These are phyloP conservation scores for Dendropsophus ebraccatus DNA, from an alignment of 2,113 vertebrate genomes.

Conservation along the genomic window DNA sequence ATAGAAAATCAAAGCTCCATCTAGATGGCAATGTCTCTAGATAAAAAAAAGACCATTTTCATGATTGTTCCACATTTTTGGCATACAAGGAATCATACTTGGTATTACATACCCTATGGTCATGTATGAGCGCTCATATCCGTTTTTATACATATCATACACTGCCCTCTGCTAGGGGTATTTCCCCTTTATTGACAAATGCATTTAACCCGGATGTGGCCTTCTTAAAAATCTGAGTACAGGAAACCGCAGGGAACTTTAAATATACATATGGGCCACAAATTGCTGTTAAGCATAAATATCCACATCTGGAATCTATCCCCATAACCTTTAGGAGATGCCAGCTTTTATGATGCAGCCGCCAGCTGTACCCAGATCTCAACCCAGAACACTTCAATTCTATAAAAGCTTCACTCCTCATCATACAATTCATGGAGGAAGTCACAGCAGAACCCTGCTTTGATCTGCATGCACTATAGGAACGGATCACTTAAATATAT, in stretches of 20 bases:
- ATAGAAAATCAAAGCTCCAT: no score
- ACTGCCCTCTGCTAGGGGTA: neutral
- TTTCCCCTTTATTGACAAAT: neutral
- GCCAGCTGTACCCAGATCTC: conserved; percentile 28
- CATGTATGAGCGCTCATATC: neutral
- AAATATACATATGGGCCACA: neutral
- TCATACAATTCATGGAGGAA: neutral
- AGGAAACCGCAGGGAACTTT: conserved; percentile 11
- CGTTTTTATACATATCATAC: neutral
- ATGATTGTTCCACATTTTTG: no score
- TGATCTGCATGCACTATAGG: neutral
- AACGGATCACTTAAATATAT: neutral
- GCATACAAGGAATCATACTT: no score
- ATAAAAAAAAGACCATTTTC: no score
- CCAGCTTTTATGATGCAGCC: conserved; percentile 12
- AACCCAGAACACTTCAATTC: neutral
- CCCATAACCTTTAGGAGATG: neutral
- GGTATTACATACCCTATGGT: no score
- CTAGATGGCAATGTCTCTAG: no score
- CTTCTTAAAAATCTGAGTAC: neutral
- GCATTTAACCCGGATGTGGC: neutral
- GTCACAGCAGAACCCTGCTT: neutral
- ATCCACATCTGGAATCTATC: conserved; percentile 27
- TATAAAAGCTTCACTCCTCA: conserved; percentile 15
- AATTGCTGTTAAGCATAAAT: conserved; percentile 1